Base-by-base conservation (phyloP, 2,888 invertebrate genomes). In the Chloromyia formosa region DNA sequence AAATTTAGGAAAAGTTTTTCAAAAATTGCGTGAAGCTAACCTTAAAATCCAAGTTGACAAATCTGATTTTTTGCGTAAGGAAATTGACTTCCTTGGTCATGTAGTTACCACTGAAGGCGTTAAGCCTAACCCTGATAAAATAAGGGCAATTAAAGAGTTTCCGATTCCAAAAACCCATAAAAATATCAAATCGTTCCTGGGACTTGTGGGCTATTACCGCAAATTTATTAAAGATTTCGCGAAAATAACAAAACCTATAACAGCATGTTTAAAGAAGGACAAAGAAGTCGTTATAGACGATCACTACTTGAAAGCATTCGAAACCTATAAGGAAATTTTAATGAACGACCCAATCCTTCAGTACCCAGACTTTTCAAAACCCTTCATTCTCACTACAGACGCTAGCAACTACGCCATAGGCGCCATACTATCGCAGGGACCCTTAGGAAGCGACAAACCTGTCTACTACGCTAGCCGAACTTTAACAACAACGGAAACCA, bases 291-390 rank as follows among this genome's bases (percentile, higher is more conserved):
- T 4, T 4, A 54, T 54, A 3, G 7, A 54, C 18, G 3, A 54
- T 4, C 54, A 18, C 2, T 54, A 54, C 9, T 4, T 18, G 3
- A 2, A 4, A 4, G n/a, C 16, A 18, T 54, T 54, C 54, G 54
- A 45, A 22, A 58, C 45, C 22, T 56, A 12, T 61, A 42, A 16
- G 7, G 27, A 35, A 35, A 35, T 35, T 35, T 35, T 35, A 2
- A 35, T 5, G 5, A 35, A 35, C 10, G 27, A 35, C 5, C 77
- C 73, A 18, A 40, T 77, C 2, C 60, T 76, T 18, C 66, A 64
- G n/a, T 74, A 66, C 27, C 66, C 74, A 1, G 56, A 74, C 14
- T 74, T 66, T 20, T 18, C 16, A 1, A 54, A 66, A 14, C 61
- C 66, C 1, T 61, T 62, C 18, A 61, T n/a, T 27, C 20, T 56